Percentiles rank a stretch among this genome's conserved stretches.
These are phyloP conservation scores for Amia ocellicauda DNA, from an alignment of 2,113 vertebrate genomes.

Conservation along the genomic window DNA sequence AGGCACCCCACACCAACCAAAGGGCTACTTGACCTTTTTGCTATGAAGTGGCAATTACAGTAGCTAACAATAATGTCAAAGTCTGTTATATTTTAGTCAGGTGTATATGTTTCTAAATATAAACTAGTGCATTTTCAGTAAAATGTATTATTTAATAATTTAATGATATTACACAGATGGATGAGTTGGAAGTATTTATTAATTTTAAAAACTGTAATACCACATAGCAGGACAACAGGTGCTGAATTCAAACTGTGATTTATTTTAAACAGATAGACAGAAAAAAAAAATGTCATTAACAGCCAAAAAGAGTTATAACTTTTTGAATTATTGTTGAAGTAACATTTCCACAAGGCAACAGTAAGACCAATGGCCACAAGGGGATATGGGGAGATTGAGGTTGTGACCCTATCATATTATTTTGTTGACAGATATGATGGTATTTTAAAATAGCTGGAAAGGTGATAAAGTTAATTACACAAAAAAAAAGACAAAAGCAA, in stretches of 20 bases:
- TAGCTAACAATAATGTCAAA: too few relatives aligned
- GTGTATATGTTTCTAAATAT: too few relatives aligned
- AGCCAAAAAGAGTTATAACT: constrained; percentile 7
- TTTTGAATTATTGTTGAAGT: constrained; percentile 24
- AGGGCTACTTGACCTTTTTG: too few relatives aligned
- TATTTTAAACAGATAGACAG: not conserved
- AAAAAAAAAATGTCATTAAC: not conserved
- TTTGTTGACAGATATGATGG: constrained; percentile 64
- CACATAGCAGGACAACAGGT: not conserved
- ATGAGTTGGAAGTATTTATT: not conserved
- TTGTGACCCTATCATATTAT: constrained; percentile 59
- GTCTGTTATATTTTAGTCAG: too few relatives aligned
- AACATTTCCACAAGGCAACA: constrained; percentile 49
- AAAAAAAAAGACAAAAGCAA: constrained; percentile 31
- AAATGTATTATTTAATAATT: too few relatives aligned
- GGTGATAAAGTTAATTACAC: constrained; percentile 40
- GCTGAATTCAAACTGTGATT: not conserved
- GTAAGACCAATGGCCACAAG: constrained; percentile 37
- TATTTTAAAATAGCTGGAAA: constrained; percentile 61
- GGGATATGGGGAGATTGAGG: constrained; percentile 54
- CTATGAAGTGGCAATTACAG: too few relatives aligned
- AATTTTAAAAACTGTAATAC: not conserved
- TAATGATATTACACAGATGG: too few relatives aligned
- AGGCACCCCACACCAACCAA: too few relatives aligned
- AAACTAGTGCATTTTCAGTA: too few relatives aligned